Base-by-base conservation (phyloP, 2,888 invertebrate genomes). In the Drosophila buzzatii region DNA sequence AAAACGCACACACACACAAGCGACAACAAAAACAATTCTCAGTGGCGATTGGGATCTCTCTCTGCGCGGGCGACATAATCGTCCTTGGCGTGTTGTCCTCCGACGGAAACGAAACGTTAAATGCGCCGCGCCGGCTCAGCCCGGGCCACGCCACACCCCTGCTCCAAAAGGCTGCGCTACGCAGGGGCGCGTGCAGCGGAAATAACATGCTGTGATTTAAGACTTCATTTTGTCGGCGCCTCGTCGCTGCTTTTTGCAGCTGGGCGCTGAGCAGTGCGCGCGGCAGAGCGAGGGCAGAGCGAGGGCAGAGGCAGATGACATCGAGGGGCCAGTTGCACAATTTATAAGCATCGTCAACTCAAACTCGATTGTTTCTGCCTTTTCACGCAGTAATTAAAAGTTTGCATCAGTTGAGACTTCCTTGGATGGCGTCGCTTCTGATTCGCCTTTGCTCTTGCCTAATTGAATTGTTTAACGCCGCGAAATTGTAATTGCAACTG, bases 201-300 rank as follows among this genome's bases (percentile, higher is more conserved):
- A 90, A 91, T 89, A 90, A 90, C 90, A 90, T 90, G 88, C 90
- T 91, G 90, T 90, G 90, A 90, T 91, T 90, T 90, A 90, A 88
- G 91, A 88, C 88, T 84, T 79, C 88, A 84, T 85, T 89, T 89
- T 81, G 90, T 75, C 82, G 82, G 74, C 72, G 77, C 69, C 73
- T 60, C 69, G n/a, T 53, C 60, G 64, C 61, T 70, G 73, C 59
- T 47, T 27, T 59, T 47, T 47, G 37, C 55, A 39, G 37, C 66
- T 20, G 35, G 23, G 20, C 27, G 12, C 35, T 35, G 35, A 0
- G 9, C 9, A 23, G 23, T n/a, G n/a, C n/a, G n/a, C n/a, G n/a
- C n/a, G n/a, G n/a, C n/a, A n/a, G n/a, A n/a, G n/a, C n/a, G n/a
- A n/a, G n/a, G n/a, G n/a, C n/a, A n/a, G n/a, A n/a, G n/a, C n/a